A percentile compares a stretch with the other conserved stretches of the same genome.
Evolutionary conservation across 2,113 vertebrate species (phyloP).

Genomic region (mouse (Mus musculus)): GRCm39 chr10:124041001-124041500

Average conservation of each 20-base stretch:
- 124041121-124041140: not conserved
- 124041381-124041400: not conserved
- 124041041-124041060: not conserved
- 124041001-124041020: not conserved
- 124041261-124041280: not conserved
- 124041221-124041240: no score
- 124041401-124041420: not conserved
- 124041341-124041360: not conserved
- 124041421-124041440: not conserved
- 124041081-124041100: not conserved
- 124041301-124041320: not conserved
- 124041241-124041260: not conserved
- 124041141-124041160: not conserved
- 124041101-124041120: no score
- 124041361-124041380: not conserved
- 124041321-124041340: no score
- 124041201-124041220: not conserved
- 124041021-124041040: not conserved
- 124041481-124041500: not conserved
- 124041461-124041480: not conserved
- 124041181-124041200: not conserved
- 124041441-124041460: not conserved
- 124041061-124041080: not conserved
- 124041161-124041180: not conserved
- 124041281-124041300: no score